A percentile compares a stretch with the other conserved stretches of the same genome.
Conservation (phyloP, 2,113 vertebrate species). For the Tetrax tetrax region DNA sequence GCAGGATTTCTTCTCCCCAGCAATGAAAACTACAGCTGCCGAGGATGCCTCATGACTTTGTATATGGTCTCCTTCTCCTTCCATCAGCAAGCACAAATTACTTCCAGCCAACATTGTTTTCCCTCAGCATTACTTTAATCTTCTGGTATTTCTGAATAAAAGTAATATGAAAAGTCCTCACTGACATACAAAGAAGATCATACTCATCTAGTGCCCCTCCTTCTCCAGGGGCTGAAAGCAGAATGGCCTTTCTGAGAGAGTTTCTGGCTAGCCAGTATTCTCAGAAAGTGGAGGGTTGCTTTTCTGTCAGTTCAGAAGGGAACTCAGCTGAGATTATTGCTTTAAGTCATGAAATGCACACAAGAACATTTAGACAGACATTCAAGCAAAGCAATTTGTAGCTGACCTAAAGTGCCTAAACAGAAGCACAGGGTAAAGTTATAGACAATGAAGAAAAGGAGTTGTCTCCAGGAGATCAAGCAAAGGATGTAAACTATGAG, state of each 20-base stretch:
- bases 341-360: not conserved
- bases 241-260: not conserved
- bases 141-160: not conserved
- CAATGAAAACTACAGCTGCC: not conserved
- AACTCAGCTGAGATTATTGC: not conserved
- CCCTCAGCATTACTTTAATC: not conserved
- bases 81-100: not conserved
- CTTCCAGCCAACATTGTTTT: not conserved
- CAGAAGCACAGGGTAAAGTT: not conserved
- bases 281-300: not conserved
- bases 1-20: not conserved
- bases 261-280: not conserved
- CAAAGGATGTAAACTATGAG: not conserved
- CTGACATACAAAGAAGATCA: not conserved
- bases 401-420: not conserved
- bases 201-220: not conserved
- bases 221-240: not conserved
- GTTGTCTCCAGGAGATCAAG: not conserved
- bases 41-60: not conserved
- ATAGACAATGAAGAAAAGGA: not conserved
- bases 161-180: not conserved
- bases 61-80: not conserved
- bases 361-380: not conserved
- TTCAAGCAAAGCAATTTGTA: not conserved
- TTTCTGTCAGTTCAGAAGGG: not conserved